Percentiles rank a stretch among this genome's conserved stretches.
Conservation (phyloP, 1,140 invertebrate species). For the Drosophila trapezifrons region DNA sequence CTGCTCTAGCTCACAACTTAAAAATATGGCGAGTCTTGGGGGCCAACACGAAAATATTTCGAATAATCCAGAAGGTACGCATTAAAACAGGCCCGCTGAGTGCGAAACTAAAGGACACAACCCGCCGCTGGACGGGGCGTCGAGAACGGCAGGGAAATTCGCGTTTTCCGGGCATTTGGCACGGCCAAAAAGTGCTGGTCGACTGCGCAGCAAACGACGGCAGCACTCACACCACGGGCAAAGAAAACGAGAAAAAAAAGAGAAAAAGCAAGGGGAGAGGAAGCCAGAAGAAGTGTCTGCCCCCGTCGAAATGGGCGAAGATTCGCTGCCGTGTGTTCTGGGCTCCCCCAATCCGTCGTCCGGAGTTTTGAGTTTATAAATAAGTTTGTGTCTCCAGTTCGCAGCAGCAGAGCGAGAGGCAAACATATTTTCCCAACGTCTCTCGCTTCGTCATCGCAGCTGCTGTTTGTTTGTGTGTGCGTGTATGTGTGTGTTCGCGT, state of each 20-base stretch:
- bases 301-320: slow-evolving; percentile 67
- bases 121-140: slow-evolving; percentile 28
- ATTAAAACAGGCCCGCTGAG: slow-evolving; percentile 41
- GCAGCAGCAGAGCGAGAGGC: slow-evolving; percentile 25
- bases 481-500: slow-evolving; percentile 19
- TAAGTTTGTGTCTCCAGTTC: slow-evolving; percentile 72
- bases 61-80: slow-evolving; percentile 81
- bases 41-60: slow-evolving; percentile 83
- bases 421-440: slow-evolving; percentile 55
- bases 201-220: slow-evolving; percentile 66
- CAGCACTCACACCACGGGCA: slow-evolving; percentile 68
- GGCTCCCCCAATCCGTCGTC: slow-evolving; percentile 53
- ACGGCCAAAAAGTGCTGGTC: slow-evolving; percentile 61
- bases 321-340: slow-evolving; percentile 68
- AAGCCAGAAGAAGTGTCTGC: slow-evolving; percentile 70
- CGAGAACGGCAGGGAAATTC: slow-evolving; percentile 17
- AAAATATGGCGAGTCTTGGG: slow-evolving; percentile 84
- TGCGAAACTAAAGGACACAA: slow-evolving; percentile 29
- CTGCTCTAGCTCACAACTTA: slow-evolving; percentile 39
- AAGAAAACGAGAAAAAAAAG: slow-evolving; percentile 63
- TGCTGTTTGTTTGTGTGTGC: slow-evolving; percentile 57
- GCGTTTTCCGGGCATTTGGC: slow-evolving; percentile 46
- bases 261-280: slow-evolving; percentile 64
- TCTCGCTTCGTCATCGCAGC: slow-evolving; percentile 74
- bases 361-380: slow-evolving; percentile 80